phyloP scores from a whole-genome alignment of 2,113 vertebrate species.

The Poicephalus gulielmi region DNA sequence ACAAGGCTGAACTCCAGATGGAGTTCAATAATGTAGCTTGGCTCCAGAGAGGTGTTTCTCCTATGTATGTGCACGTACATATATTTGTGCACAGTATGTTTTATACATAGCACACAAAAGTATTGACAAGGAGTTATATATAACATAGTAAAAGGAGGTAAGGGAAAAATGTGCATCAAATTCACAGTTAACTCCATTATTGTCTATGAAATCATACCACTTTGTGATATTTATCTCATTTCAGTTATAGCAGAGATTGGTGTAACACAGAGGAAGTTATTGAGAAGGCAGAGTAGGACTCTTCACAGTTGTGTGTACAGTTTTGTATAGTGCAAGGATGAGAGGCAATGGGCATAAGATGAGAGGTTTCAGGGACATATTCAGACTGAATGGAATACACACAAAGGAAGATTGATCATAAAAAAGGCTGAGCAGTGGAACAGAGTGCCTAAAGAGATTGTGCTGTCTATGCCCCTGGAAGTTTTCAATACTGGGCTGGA shows the following conservation, averaged over 20 bases:
- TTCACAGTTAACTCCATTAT: neutral
- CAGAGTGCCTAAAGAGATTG: neutral
- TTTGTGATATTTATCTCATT: neutral
- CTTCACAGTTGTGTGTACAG: neutral
- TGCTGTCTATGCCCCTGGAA: neutral
- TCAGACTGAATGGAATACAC: neutral
- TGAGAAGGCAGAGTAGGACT: neutral
- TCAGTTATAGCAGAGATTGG: neutral
- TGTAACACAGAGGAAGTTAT: neutral
- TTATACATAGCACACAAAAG: neutral
- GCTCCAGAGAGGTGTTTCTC: neutral
- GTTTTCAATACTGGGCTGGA: neutral
- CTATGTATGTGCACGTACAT: neutral
- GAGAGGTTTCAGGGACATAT: neutral
- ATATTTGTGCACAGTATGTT: neutral
- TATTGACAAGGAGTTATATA: neutral
- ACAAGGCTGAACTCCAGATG: neutral
- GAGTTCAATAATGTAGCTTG: neutral
- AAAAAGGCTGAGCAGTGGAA: neutral
- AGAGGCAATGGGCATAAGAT: neutral
- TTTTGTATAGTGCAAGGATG: neutral
- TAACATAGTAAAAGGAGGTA: neutral
- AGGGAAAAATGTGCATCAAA: neutral
- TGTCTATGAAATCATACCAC: neutral
- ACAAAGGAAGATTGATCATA: neutral